Conservation (phyloP, 2,113 vertebrate species). For the Mustela nigripes region DNA sequence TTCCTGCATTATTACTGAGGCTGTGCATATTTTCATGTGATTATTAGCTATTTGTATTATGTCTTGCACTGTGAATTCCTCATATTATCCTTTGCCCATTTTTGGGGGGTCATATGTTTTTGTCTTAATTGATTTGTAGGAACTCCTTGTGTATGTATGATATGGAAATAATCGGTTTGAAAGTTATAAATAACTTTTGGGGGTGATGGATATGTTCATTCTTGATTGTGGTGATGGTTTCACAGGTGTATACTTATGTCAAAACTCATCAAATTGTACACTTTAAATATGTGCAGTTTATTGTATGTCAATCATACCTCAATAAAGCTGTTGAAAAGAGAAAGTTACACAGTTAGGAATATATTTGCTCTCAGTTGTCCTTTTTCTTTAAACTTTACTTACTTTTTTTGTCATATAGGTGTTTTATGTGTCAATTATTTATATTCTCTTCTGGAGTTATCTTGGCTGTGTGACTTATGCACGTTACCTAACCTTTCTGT, state of each 20-base stretch:
- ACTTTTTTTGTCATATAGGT: background rate
- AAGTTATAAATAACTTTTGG: conserved; percentile 80
- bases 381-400: conserved; percentile 44
- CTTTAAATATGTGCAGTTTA: conserved; percentile 75
- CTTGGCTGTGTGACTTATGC: background rate
- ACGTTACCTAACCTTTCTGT: background rate
- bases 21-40: background rate
- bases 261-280: conserved; percentile 79
- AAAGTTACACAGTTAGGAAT: conserved; percentile 59
- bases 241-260: conserved; percentile 81
- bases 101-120: conserved; percentile 18
- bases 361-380: background rate
- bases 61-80: background rate
- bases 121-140: conserved; percentile 56
- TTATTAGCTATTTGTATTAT: background rate
- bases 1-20: background rate
- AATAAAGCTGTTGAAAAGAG: conserved; percentile 64
- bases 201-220: conserved; percentile 70
- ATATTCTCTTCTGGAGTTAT: conserved; percentile 8
- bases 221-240: conserved; percentile 76
- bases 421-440: conserved; percentile 8
- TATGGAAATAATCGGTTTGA: conserved; percentile 65
- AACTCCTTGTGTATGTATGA: conserved; percentile 74
- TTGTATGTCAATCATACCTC: conserved; percentile 80
- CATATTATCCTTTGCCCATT: background rate